Base-by-base conservation (phyloP, 2,888 invertebrate species). In the Scaeva pyrastri region DNA sequence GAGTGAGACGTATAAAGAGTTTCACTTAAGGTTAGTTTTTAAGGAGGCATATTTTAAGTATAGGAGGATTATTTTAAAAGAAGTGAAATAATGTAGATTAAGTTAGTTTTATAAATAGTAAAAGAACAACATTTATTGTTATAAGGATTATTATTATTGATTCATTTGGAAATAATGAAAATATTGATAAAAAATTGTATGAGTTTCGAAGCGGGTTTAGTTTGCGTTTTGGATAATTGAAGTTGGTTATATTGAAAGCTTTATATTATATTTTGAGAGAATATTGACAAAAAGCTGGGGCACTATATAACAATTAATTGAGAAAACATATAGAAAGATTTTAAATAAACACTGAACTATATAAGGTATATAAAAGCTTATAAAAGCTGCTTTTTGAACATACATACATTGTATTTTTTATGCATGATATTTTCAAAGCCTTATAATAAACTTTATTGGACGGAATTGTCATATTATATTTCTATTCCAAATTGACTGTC, bases 171-270 rank as follows among this genome's bases (percentile, higher is more conserved):
- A n/a, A n/a, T n/a, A n/a, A 11, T 16, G 19, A 41, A 60, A 21
- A 41, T n/a, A n/a, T 21, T 39, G 0, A 41, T 39, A 21, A 7
- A 2, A n/a, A n/a, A n/a, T n/a, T 21, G 12, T 7, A 60, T 39
- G 21, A 41, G 41, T 41, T 41, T 41, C 60, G 21, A 60, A 60
- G 60, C 60, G 60, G 60, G 39, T 58, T 58, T 31, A 56, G 56
- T 56, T 56, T 11, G 14, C 14, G 1, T 41, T n/a, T n/a, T 60
- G 19, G 14, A 14, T 21, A 60, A 14, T 14, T 36, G 5, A 5
- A 5, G 31, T 16, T 31, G 0, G n/a, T 8, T 0, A n/a, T 55
- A n/a, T 19, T 36, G 11, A 26, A 36, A 41, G 14, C 4, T 41
- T 41, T 41, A 8, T 5, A 31, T n/a, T 19, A 21, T 12, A 10